Conservation (phyloP, 2,888 invertebrate genomes). For the Mermis nigrescens region DNA sequence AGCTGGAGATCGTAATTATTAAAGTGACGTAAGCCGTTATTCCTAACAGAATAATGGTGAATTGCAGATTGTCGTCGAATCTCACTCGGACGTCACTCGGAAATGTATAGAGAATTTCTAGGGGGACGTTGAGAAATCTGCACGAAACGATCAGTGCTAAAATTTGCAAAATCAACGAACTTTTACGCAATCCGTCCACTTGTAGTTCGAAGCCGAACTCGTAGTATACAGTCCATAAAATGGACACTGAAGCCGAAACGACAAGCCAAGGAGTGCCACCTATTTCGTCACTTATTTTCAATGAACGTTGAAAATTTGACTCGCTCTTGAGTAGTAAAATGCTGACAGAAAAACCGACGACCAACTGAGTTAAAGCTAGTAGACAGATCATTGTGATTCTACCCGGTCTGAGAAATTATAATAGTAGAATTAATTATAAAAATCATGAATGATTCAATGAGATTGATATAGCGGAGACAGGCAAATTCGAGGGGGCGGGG, state of each 20-base stretch:
- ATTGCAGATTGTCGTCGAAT: too few species aligned
- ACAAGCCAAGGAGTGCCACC: neutral
- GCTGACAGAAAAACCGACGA: neutral
- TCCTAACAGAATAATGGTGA: neutral
- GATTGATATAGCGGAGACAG: too few species aligned
- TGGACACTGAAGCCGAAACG: neutral
- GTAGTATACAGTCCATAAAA: neutral
- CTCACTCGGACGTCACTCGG: too few species aligned
- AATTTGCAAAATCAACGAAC: neutral
- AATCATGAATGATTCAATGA: too few species aligned
- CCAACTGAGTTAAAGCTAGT: neutral
- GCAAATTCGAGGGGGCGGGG: too few species aligned
- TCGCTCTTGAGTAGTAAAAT: neutral
- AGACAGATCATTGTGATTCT: too few species aligned
- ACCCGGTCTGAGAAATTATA: too few species aligned
- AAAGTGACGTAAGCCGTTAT: neutral
- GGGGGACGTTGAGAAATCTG: neutral
- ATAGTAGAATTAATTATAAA: too few species aligned
- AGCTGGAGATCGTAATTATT: neutral
- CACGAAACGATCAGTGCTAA: neutral
- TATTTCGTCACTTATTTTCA: neutral
- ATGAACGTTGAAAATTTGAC: neutral
- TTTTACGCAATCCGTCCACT: neutral
- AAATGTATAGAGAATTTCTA: neutral
- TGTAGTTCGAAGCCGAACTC: neutral